Conservation (phyloP, 1,140 invertebrate species). For the Heliconius melpomene region DNA sequence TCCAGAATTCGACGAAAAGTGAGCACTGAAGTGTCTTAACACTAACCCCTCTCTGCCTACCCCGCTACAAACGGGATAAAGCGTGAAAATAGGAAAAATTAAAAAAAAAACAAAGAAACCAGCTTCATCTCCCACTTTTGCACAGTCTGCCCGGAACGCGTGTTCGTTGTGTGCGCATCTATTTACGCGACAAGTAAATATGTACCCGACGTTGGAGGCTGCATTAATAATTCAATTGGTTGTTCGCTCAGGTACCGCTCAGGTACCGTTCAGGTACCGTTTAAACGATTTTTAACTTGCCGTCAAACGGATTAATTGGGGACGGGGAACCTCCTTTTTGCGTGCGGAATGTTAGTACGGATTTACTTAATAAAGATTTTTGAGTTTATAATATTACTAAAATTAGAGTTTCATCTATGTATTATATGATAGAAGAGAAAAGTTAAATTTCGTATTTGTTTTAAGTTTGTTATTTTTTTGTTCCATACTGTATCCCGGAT, state of each 20-base stretch:
- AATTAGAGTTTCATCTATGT: neutral
- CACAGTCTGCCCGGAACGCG: constrained; percentile 67
- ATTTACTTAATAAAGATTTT: neutral
- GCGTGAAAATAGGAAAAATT: too few relatives aligned
- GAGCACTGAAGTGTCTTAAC: too few relatives aligned
- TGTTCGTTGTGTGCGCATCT: constrained; percentile 79
- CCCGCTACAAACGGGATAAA: too few relatives aligned
- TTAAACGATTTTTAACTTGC: constrained; percentile 80
- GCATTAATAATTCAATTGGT: constrained; percentile 81
- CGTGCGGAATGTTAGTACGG: neutral
- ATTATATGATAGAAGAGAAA: too few relatives aligned
- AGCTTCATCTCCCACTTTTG: constrained; percentile 36
- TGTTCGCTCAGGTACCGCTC: constrained; percentile 73
- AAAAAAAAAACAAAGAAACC: too few relatives aligned
- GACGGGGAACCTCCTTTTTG: constrained; percentile 35
- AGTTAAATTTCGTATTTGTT: too few relatives aligned
- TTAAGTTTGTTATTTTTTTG: too few relatives aligned
- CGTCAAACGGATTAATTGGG: constrained; percentile 77
- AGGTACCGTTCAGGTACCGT: constrained; percentile 60
- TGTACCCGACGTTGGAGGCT: constrained; percentile 77
- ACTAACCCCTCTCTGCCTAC: too few relatives aligned
- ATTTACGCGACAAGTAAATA: constrained; percentile 80
- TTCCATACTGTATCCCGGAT: too few relatives aligned
- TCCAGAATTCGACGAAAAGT: too few relatives aligned
- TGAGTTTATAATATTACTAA: neutral